Evolutionary conservation across 2,888 invertebrate genomes (phyloP), one percentile per base, ranked within the genome.

Genomic region (Penaeus monodon): DNA sequence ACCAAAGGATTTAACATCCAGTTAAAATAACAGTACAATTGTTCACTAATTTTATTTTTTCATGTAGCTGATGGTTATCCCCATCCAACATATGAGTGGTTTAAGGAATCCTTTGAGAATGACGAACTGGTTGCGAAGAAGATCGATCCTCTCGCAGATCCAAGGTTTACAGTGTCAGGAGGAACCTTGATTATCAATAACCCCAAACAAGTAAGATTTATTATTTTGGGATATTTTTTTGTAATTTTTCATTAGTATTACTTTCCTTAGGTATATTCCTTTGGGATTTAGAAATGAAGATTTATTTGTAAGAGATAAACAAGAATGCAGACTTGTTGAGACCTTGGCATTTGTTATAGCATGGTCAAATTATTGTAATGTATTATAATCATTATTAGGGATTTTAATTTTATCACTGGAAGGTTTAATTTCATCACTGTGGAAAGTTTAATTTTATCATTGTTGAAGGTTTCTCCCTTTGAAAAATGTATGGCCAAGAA

Each of bases 51-150:
- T 70, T 29, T 97, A 97, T 91, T 93, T 96, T 95, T 90, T 92
- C 90, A 89, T 91, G 27, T 80, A 90, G 93, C 93, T 14, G 91
- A 91, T 27, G 98, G 98, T 0, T 98, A 95, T 92, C 98, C 98
- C 8, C 95, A 96, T 38, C 98, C 98, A 0, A 95, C 94, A 0
- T 98, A 98, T 92, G 95, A 95, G 91, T 98, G 97, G 98, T 98
- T 94, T 92, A 95, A 95, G 91, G 97, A 97, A 93, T 95, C 96
- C 91, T 97, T 96, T 92, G 94, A 96, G 91, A 96, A 96, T 90
- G 96, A 97, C 91, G 94, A 94, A 84, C 93, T 97, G 22, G 93
- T 95, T 86, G 95, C 95, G 80, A 94, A 93, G 83, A 94, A 94
- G 92, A 96, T 98, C 90, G 95, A 98, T 92, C 97, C 97, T 0